phyloP scores from a whole-genome alignment of 2,888 invertebrate species.

The Trichacis sp. region DNA sequence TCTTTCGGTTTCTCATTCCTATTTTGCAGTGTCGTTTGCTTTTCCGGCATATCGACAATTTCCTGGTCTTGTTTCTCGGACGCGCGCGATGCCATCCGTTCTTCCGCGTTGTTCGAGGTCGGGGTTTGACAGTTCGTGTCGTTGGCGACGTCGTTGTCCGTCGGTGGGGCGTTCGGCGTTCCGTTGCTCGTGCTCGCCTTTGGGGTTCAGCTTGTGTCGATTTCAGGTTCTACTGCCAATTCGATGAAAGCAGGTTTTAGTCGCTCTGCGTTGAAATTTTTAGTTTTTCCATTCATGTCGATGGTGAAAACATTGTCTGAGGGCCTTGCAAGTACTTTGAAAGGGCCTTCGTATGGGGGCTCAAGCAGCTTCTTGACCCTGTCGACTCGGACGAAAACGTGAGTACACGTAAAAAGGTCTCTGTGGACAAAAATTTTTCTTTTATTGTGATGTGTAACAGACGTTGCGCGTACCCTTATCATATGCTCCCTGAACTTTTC shows the following conservation, averaged over 20 bases:
- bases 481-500: slow-evolving; percentile 18
- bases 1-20: too few species aligned
- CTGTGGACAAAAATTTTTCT: slow-evolving; percentile 13
- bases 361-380: background rate
- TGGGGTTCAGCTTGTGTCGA: too few species aligned
- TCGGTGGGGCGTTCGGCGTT: too few species aligned
- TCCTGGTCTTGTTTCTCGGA: too few species aligned
- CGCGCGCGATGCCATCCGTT: too few species aligned
- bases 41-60: too few species aligned
- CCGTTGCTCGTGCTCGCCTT: too few species aligned
- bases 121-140: too few species aligned
- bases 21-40: too few species aligned
- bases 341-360: background rate
- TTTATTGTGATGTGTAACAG: slow-evolving; percentile 20
- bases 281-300: background rate
- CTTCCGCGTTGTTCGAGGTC: too few species aligned
- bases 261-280: background rate
- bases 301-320: background rate
- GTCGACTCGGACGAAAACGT: background rate
- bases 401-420: background rate
- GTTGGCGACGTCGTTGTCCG: too few species aligned
- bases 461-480: slow-evolving; percentile 11
- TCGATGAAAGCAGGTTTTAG: background rate
- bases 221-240: background rate
- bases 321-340: background rate